Base-by-base conservation (phyloP, 1,140 invertebrate species). In the Pachyrhynchus sulphureomaculatus region DNA sequence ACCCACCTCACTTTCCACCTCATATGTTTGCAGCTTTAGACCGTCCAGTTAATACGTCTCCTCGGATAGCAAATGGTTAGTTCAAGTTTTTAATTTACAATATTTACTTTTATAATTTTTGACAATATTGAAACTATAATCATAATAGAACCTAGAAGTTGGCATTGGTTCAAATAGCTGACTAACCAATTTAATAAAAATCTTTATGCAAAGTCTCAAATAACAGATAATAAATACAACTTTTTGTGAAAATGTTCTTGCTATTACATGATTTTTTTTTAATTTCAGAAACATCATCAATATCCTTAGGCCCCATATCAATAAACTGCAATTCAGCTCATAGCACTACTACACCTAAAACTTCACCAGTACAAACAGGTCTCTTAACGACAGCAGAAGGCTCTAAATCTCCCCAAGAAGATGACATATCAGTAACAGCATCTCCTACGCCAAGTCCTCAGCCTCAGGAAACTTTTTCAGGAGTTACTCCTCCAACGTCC, bases 381-480 rank as follows among this genome's bases (percentile, higher is more conserved):
- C 29, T 83, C 61, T 49, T 83, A 75, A 34, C 79, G 71, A 66
- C 81, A 18, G 70, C 79, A 71, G 77, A 61, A 9, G 81, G 78
- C 12, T 78, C 81, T 0, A 77, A 70, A 42, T 74, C 71, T 37
- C 65, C 72, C 15, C 60, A 67, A 65, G 85, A 85, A 70, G 83
- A 86, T 61, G 84, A 86, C 68, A 87, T 87, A 72, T 87, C 85
- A 39, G 85, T 87, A 47, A 87, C 84, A 1, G 85, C 84, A 33
- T 87, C 85, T 10, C 82, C 54, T 67, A 82, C 49, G 70, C 82
- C 57, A 75, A 83, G 74, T 76, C 82, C 36, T 74, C 81, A 53
- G 77, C 81, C 78, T 75, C 21, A 69, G 2, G 33, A 72, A 48
- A 64, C 74, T 0, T 78, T 81, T 65, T 68, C 78, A 21, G 76